These are phyloP conservation scores for Lagria hirta DNA, from an alignment of 2,888 invertebrate species.

Conservation along the genomic window DNA sequence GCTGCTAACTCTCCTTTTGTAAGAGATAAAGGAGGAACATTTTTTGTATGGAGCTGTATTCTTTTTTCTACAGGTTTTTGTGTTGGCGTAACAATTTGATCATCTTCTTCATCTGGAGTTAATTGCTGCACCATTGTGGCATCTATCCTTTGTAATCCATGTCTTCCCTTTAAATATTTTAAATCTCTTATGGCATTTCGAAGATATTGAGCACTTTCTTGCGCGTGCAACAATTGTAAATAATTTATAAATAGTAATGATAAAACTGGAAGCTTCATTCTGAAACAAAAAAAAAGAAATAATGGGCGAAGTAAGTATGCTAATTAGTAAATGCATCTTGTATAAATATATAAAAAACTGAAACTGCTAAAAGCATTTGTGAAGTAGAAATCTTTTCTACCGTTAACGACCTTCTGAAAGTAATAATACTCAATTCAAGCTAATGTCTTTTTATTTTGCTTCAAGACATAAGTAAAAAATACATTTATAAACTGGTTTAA, in stretches of 20 bases:
- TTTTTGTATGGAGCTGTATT: constrained; percentile 27
- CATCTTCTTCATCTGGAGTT: constrained; percentile 20
- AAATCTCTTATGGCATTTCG: constrained; percentile 46
- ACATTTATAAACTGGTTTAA: no score
- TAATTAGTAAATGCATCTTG: no score
- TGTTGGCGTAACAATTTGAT: constrained; percentile 14
- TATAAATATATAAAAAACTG: no score
- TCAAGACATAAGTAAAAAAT: no score
- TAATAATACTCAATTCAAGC: no score
- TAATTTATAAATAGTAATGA: constrained; percentile 33
- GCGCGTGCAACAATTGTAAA: constrained; percentile 27
- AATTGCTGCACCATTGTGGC: constrained; percentile 21
- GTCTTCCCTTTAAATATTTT: constrained; percentile 39
- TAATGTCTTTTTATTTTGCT: no score
- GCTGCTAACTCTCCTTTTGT: constrained; percentile 53
- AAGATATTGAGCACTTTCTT: constrained; percentile 45
- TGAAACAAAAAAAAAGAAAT: no score
- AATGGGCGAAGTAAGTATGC: no score
- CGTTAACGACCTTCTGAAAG: no score
- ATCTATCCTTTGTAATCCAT: constrained; percentile 35
- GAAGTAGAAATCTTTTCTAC: no score
- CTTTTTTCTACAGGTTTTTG: constrained; percentile 26
- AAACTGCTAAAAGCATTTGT: no score
- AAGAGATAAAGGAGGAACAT: constrained; percentile 39
- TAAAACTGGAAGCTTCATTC: constrained; percentile 36